Base-by-base conservation (phyloP, 2,797 vertebrate genomes). In the Gobionotothen gibberifrons region DNA sequence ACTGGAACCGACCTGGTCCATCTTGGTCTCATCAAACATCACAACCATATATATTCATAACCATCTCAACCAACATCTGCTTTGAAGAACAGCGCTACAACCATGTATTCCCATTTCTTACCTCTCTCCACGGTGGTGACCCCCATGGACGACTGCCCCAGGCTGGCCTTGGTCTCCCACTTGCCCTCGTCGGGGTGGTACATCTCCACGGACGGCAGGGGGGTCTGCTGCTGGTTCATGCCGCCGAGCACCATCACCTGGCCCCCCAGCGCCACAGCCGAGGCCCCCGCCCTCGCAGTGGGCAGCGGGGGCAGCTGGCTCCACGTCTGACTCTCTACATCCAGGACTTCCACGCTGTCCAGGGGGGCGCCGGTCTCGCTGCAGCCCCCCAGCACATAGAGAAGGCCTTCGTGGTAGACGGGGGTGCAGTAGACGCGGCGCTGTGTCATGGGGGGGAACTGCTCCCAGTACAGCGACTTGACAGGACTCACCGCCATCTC, bases 61-160 rank as follows among this genome's bases (percentile, higher is more conserved):
- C 16, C 39, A 16, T 5, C 48, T 60, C 21, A 29, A 17, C 46
- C 10, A 10, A 51, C 40, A 6, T 44, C 3, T 21, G 51, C 4
- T 22, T 3, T 44, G 1, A 26, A 21, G n/a, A 67, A 36, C 39
- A 36, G 42, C 0, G 6, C 40, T 14, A 11, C 11, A 44, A 5
- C 52, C 32, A 61, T 12, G 7, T 13, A 12, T 21, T 43, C 9
- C 6, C 9, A 16, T 49, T 39, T 89, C 94, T 91, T 95, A 98
- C 98, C 98, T 97, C 94, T 97, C 91, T 97, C 96, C 76, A 98
- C 82, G 0, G 95, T 93, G 1, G 96, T 96, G 88, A 98, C 94
- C 22, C 98, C 98, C 98, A 99, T 99, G 65, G 97, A 97, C 0
- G 97, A 94, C 90, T 98, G 97, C n/a, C 95, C 94, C 87, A 99